Percentiles rank a stretch among this genome's conserved stretches.
phyloP scores from a whole-genome alignment of 2,113 vertebrate species.

The Delphinus delphis region DNA sequence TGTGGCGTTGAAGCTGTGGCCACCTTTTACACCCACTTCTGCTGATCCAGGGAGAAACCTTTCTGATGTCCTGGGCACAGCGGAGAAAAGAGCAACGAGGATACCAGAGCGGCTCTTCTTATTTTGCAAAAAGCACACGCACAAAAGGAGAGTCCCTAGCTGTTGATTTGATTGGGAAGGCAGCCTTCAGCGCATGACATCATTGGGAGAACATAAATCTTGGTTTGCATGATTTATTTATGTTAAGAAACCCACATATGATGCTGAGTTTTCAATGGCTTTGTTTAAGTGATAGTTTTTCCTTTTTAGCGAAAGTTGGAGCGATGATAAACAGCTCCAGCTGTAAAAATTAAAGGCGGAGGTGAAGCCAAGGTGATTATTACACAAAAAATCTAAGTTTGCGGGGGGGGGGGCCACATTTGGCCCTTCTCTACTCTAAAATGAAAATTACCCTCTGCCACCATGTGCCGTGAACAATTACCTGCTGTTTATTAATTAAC shows the following conservation, averaged over 20 bases:
- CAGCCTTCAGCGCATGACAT: constrained; percentile 20
- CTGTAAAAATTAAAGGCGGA: constrained; percentile 60
- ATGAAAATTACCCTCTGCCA: constrained; percentile 49
- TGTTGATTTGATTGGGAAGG: background rate
- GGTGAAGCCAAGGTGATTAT: constrained; percentile 65
- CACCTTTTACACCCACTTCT: background rate
- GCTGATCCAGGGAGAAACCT: background rate
- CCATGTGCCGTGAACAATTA: constrained; percentile 30
- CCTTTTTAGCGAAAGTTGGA: constrained; percentile 40
- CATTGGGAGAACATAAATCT: background rate
- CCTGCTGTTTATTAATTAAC: constrained; percentile 70
- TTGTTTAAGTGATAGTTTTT: constrained; percentile 59
- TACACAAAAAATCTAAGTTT: constrained; percentile 35
- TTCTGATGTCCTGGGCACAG: background rate
- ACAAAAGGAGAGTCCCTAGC: fast-evolving
- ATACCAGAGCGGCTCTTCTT: fast-evolving
- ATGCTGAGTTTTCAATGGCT: constrained; percentile 40
- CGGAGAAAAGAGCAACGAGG: background rate
- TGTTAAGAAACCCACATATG: constrained; percentile 51
- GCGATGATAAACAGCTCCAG: constrained; percentile 70
- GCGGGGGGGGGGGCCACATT: background rate
- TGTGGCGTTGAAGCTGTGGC: fast-evolving
- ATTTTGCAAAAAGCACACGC: background rate
- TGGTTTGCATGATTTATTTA: constrained; percentile 41
- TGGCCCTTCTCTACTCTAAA: constrained; percentile 30